Conservation (phyloP, 2,797 vertebrate species). For the Diglossa cyanea region DNA sequence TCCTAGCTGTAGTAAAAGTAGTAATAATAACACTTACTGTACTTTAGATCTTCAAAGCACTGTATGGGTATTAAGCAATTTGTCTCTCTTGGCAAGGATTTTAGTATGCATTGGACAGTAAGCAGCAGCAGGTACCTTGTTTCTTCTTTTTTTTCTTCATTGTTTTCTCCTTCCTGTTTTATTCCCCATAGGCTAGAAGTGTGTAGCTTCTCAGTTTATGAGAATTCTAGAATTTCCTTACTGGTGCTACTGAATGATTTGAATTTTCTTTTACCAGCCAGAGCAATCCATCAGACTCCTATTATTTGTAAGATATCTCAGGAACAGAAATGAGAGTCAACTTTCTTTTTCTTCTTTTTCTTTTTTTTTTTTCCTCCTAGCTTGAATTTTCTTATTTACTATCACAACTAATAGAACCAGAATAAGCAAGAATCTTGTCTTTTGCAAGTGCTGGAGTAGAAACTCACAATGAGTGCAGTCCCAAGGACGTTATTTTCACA, state of each 20-base stretch:
- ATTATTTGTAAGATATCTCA: neutral
- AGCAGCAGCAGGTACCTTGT: neutral
- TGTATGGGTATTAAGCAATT: neutral
- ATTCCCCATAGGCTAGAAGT: neutral
- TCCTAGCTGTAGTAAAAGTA: neutral
- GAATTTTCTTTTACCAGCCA: neutral
- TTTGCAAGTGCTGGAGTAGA: neutral
- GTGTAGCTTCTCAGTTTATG: rapidly evolving
- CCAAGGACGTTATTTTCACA: neutral
- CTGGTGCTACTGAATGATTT: neutral
- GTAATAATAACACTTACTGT: neutral
- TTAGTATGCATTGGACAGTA: neutral
- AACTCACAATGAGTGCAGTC: neutral
- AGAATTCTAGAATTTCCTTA: neutral
- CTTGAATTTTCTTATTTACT: neutral
- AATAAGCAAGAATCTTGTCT: neutral
- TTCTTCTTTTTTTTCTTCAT: too few relatives aligned
- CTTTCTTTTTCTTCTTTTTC: neutral
- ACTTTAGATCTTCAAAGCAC: neutral
- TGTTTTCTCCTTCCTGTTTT: neutral
- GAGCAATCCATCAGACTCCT: neutral
- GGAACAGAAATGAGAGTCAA: neutral
- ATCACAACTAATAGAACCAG: neutral
- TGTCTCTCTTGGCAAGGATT: neutral
- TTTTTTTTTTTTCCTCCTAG: neutral